phyloP scores from a whole-genome alignment of 2,113 vertebrate species.

The Phainopepla nitens region DNA sequence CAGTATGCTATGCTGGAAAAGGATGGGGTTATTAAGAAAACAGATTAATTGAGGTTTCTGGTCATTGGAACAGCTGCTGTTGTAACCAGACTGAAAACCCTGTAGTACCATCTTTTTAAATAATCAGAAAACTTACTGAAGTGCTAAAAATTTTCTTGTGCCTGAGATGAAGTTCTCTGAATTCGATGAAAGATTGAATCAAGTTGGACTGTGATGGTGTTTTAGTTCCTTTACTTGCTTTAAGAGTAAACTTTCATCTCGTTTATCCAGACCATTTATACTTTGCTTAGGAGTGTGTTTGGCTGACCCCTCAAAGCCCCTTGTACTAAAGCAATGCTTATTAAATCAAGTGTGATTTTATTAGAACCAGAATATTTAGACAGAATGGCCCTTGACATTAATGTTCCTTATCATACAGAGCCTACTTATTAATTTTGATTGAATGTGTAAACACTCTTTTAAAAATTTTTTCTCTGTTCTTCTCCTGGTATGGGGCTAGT shows the following conservation, averaged over 20 bases:
- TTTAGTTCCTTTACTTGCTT: neutral
- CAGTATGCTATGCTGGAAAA: neutral
- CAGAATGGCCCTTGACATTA: neutral
- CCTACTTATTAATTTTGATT: constrained; percentile 4
- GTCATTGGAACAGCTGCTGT: neutral
- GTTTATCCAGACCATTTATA: neutral
- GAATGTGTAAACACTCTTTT: neutral
- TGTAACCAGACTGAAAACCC: neutral
- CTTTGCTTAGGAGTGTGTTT: neutral
- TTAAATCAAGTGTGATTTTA: neutral
- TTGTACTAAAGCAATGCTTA: neutral
- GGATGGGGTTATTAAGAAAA: neutral
- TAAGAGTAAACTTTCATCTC: neutral
- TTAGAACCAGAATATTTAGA: constrained; percentile 7
- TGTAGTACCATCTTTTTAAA: neutral
- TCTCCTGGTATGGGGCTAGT: neutral
- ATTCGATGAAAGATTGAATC: neutral
- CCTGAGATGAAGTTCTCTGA: neutral
- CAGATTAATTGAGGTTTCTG: neutral
- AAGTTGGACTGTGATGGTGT: neutral
- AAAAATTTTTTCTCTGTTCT: neutral
- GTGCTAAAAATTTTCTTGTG: neutral
- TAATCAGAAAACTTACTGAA: neutral
- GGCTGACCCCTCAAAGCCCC: neutral
- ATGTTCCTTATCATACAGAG: neutral